Evolutionary conservation across 2,113 vertebrate genomes (phyloP), one percentile per base, ranked within the genome.

Genomic region (Menidia beryllina): DNA sequence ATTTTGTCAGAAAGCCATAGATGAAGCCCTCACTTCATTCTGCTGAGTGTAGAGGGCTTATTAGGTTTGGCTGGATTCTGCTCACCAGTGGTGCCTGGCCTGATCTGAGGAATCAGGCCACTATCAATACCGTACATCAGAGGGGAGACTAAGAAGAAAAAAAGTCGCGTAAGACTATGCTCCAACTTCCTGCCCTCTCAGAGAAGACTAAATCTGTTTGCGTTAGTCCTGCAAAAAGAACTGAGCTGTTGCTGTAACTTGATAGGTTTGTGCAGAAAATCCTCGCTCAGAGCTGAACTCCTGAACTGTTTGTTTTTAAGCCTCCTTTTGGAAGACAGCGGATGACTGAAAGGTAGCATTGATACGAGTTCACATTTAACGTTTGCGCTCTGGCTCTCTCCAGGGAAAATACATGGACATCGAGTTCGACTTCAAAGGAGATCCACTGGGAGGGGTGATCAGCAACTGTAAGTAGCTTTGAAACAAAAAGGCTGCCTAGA

Each of bases 361-460:
- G 49, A 34, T 1, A 13, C 7, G 15, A n/a, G 15, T 52, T 36
- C 19, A 26, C 10, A 21, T 27, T 34, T 81, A 73, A 83, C 58
- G 23, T n/a, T 21, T 76, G 23, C 17, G 25, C 56, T 84, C 59
- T 69, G 55, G 27, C 91, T 47, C 25, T 59, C n/a, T n/a, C n/a
- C 93, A 99, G 97, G 98, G 98, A n/a, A 99, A 99, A 86, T 99
- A 99, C 78, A 99, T 99, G 98, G 98, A 99, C 88, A 97, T 99
- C 36, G 98, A 99, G 84, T 99, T 99, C 92, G 96, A 99, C 92
- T 99, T 99, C 88, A 99, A 98, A 92, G 98, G 98, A 20, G 98
- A 99, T 82, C 98, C 98, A 0, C 91, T 99, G 66, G 98, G 98
- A 59, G 98, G 98, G 89, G 97, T 99, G 82, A 98, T 99, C 92